Conservation (phyloP, 2,797 vertebrate species). For the Vespertilio murinus region DNA sequence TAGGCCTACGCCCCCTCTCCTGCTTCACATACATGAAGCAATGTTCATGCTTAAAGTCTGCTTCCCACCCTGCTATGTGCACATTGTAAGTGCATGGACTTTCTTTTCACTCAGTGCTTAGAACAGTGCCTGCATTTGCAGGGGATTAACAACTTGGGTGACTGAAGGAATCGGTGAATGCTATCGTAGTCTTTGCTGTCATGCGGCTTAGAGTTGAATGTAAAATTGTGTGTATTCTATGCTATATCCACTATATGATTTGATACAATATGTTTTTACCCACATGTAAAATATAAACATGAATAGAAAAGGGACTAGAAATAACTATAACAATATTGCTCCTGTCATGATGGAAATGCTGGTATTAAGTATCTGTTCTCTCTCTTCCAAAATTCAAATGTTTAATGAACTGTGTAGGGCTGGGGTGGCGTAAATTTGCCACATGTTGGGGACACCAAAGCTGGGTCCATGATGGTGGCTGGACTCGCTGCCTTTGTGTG, state of each 20-base stretch:
- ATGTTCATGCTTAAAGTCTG: background rate
- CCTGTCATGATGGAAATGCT: background rate
- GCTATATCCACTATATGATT: background rate
- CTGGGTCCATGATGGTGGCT: background rate
- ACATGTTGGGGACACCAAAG: background rate
- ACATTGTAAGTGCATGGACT: background rate
- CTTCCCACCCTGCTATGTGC: background rate
- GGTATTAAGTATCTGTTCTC: background rate
- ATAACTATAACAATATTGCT: background rate
- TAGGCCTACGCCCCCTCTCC: background rate
- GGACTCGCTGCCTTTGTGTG: background rate
- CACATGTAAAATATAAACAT: background rate
- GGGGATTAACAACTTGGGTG: background rate
- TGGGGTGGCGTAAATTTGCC: background rate
- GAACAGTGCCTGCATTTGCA: background rate
- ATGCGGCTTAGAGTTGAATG: background rate
- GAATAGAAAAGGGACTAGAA: background rate
- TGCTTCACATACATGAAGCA: background rate
- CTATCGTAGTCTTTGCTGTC: background rate
- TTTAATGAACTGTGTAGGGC: conserved; percentile 52
- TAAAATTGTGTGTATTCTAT: background rate
- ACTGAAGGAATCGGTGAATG: background rate
- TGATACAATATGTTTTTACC: background rate
- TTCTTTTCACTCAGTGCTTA: background rate
- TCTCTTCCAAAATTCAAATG: background rate